A percentile compares a stretch with the other conserved stretches of the same genome.
Evolutionary conservation across 2,113 vertebrate species (phyloP).

Genomic region (Mastomys coucha): DNA sequence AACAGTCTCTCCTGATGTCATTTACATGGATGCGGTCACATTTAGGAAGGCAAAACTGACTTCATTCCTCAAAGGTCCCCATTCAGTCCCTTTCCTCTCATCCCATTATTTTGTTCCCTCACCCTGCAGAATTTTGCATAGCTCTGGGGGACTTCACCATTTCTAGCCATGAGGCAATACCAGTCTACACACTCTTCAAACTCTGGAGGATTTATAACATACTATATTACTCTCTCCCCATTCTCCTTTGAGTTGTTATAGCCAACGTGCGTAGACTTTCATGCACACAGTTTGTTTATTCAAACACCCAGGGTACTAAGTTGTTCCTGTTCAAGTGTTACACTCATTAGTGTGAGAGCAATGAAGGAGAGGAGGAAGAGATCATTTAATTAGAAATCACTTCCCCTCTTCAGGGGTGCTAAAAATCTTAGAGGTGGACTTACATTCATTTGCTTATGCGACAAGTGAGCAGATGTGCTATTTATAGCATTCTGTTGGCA

Average conservation of each 20-base stretch:
- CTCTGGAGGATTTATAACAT: not conserved
- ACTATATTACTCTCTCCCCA: fast-evolving
- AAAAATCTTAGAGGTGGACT: not conserved
- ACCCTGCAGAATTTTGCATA: not conserved
- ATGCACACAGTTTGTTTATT: not conserved
- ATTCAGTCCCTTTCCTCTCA: not conserved
- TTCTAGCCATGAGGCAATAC: not conserved
- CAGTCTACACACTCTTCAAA: not conserved
- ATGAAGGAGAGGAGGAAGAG: not conserved
- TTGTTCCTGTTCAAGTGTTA: not conserved
- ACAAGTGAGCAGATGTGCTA: not conserved
- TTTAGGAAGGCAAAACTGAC: not conserved
- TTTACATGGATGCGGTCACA: not conserved
- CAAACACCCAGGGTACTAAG: not conserved
- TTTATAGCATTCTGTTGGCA: not conserved
- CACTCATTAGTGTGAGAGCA: not conserved
- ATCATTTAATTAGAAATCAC: not conserved
- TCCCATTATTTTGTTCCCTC: not conserved
- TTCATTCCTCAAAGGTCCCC: not conserved
- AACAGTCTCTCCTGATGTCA: too few relatives aligned
- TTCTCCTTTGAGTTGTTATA: not conserved
- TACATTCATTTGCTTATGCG: constrained; percentile 30
- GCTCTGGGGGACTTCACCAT: not conserved
- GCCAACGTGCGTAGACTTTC: not conserved
- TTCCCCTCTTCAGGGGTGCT: not conserved